These are phyloP conservation scores for Trissoscelio sp. DNA, from an alignment of 2,888 invertebrate genomes.

Conservation along the genomic window DNA sequence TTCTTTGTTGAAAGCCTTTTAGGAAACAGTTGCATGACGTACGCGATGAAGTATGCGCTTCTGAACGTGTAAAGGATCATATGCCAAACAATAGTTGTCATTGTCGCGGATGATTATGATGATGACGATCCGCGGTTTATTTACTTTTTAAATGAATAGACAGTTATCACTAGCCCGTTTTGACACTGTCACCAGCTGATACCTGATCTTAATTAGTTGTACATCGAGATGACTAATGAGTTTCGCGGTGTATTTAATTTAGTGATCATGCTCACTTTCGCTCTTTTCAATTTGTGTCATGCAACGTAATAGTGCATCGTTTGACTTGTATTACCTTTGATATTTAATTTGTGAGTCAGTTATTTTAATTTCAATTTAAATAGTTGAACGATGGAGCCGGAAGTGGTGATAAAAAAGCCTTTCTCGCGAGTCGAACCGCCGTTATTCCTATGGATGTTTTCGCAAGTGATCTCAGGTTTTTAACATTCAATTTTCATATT, in stretches of 20 bases:
- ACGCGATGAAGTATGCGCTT: conserved; percentile 1
- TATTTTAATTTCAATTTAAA: neutral
- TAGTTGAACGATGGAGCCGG: conserved; percentile 26
- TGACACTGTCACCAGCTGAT: too few relatives aligned
- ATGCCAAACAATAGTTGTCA: neutral
- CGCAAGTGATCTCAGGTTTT: conserved; percentile 32
- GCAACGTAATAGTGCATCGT: neutral
- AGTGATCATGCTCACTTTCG: neutral
- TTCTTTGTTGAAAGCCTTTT: neutral
- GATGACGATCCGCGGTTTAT: neutral
- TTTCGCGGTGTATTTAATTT: neutral
- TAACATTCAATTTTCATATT: too few relatives aligned
- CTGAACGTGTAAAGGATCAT: neutral
- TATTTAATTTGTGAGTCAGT: neutral
- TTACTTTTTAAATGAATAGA: neutral
- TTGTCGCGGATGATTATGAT: neutral
- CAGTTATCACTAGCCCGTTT: too few relatives aligned
- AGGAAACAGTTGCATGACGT: conserved; percentile 13
- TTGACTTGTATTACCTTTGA: neutral
- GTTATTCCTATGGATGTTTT: conserved; percentile 47
- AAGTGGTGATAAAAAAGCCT: neutral
- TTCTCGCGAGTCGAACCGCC: conserved; percentile 34
- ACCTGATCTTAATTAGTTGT: neutral
- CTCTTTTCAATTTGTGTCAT: neutral
- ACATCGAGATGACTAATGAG: neutral